Base-by-base conservation (phyloP, 2,888 invertebrate species). In the Helleia helle region DNA sequence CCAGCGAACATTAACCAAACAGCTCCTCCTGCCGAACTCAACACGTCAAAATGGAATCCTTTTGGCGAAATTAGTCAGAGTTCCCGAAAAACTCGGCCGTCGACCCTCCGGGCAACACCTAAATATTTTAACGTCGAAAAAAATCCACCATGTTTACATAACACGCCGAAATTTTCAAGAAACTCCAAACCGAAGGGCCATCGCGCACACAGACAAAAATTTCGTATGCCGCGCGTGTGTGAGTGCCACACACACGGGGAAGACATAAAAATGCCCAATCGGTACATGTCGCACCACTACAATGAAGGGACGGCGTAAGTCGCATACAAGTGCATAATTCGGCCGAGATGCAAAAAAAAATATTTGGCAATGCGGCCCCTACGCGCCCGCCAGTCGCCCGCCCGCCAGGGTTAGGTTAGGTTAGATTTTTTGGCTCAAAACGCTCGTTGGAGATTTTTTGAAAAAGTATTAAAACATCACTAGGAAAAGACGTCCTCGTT, bases 311-410 rank as follows among this genome's bases (percentile, higher is more conserved):
- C 71, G 74, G 80, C 81, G 83, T 79, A 84, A 83, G 83, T 74
- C 83, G 84, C 84, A 84, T 84, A 84, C 84, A 81, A 83, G 81
- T 84, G 84, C 84, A 84, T 83, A 84, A 80, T 84, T 84, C 84
- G 84, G 84, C 75, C 79, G 84, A 84, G 84, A 84, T 84, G 83
- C 84, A 84, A 84, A 84, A 84, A 73, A 84, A 84, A 84, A 83
- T 83, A 83, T 84, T 84, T 84, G 84, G 84, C 84, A 84, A 84
- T 81, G 77, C 81, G 83, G 84, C 80, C 83, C 84, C 84, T 83
- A 79, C 80, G 71, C 81, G 80, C 65, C 79, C 71, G 83, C 72
- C 84, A 84, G 84, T 84, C 81, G 84, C 74, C 80, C 81, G 84
- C 77, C 71, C 81, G 83, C 71, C 79, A 67, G 83, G 81, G 79